These are phyloP conservation scores for Diachasma alloeum DNA, from an alignment of 1,140 invertebrate genomes.

Conservation along the genomic window DNA sequence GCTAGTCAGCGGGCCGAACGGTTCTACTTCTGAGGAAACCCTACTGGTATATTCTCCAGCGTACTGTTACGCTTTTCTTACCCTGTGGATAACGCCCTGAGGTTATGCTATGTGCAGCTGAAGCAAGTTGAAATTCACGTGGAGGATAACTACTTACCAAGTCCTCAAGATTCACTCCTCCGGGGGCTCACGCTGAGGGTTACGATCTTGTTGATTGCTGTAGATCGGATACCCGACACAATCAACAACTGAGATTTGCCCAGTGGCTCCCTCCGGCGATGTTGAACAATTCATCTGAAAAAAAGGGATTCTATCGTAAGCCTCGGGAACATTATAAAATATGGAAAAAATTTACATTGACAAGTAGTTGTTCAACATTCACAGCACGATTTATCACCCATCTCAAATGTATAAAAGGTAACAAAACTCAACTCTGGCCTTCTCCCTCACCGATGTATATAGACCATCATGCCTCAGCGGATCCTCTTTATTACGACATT, in stretches of 20 bases:
- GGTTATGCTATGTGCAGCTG: background rate
- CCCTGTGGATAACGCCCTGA: background rate
- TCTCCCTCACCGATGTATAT: background rate
- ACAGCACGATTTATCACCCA: background rate
- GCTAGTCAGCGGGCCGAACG: background rate
- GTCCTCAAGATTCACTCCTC: constrained; percentile 45
- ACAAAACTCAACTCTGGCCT: background rate
- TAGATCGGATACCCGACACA: constrained; percentile 35
- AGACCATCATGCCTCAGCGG: constrained; percentile 19
- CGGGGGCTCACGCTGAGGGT: constrained; percentile 34
- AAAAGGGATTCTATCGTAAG: too few relatives aligned
- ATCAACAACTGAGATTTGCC: constrained; percentile 10
- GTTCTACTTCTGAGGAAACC: background rate
- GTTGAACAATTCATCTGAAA: background rate
- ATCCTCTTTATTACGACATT: constrained; percentile 49
- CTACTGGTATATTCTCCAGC: background rate
- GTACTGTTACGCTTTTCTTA: background rate
- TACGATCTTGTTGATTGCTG: constrained; percentile 52
- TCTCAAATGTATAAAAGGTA: background rate
- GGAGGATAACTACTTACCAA: constrained; percentile 46
- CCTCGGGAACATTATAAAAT: background rate
- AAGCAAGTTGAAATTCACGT: background rate
- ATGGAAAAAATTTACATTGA: too few relatives aligned
- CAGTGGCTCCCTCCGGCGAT: background rate
- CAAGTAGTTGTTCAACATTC: background rate